These are phyloP conservation scores for Drosophila demipolita DNA, from an alignment of 2,888 invertebrate species.

Conservation along the genomic window DNA sequence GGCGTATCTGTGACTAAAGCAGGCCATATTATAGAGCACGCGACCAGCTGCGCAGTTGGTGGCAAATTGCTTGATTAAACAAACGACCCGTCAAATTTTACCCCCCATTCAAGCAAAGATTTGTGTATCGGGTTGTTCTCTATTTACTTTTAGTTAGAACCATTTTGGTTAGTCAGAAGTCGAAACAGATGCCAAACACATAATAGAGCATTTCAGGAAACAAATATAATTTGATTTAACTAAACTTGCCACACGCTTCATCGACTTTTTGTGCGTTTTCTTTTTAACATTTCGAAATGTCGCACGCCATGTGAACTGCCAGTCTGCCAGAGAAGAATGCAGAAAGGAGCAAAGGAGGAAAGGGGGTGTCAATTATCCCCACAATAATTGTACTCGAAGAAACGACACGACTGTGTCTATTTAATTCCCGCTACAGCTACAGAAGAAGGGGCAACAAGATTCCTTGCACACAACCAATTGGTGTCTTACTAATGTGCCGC, in stretches of 20 bases:
- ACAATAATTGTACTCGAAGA: neutral
- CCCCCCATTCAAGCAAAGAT: slow-evolving; percentile 10
- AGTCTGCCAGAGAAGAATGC: slow-evolving; percentile 7
- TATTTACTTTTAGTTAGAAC: slow-evolving; percentile 18
- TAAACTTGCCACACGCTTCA: slow-evolving; percentile 34
- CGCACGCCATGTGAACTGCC: slow-evolving; percentile 40
- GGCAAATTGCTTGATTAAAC: slow-evolving; percentile 62
- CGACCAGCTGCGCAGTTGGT: slow-evolving; percentile 37
- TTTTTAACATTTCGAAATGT: slow-evolving; percentile 63
- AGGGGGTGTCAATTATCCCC: slow-evolving; percentile 1
- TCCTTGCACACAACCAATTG: slow-evolving; percentile 63
- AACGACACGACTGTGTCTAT: slow-evolving; percentile 35
- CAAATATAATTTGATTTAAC: slow-evolving; percentile 43
- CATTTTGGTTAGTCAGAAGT: neutral
- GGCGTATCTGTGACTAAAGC: slow-evolving; percentile 5
- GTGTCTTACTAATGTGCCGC: slow-evolving; percentile 58
- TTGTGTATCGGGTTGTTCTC: slow-evolving; percentile 42
- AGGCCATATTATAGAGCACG: slow-evolving; percentile 35
- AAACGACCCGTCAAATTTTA: slow-evolving; percentile 19
- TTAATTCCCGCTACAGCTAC: slow-evolving; percentile 60
- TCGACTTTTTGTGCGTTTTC: slow-evolving; percentile 14
- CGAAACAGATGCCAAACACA: slow-evolving; percentile 29
- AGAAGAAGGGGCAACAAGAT: slow-evolving; percentile 59
- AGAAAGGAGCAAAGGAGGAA: neutral
- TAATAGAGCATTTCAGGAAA: slow-evolving; percentile 38